Evolutionary conservation across 1,140 invertebrate species (phyloP), one percentile per base, ranked within the genome.

Genomic region (Limonius californicus): DNA sequence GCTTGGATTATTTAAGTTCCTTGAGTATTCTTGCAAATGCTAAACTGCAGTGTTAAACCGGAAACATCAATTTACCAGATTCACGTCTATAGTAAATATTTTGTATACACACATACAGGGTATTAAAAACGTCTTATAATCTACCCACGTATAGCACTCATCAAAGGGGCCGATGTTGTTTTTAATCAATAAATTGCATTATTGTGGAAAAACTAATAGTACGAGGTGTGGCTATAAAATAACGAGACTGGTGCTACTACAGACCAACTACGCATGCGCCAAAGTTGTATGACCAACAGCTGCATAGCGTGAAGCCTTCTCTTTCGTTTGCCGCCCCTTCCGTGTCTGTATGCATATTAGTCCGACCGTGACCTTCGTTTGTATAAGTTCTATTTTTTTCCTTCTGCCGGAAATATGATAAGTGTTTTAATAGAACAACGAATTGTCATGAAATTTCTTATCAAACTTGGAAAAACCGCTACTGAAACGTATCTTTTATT

Each of bases 401-500:
- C 27, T 58, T 58, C 47, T 58, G 3, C 57, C 57, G 57, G 20
- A 58, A 58, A 45, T 45, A 43, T 58, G 57, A 30, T 58, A 18
- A 57, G 14, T 30, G 39, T 58, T 43, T 43, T 43, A 58, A 58
- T 58, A 27, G 57, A 58, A 11, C 39, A 57, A 57, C 27, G 55
- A 39, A 57, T 57, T 57, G 30, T 57, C 19, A 19, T 57, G 14
- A 57, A 35, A 57, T 57, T 57, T 57, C 55, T 39, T 30, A 9
- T 57, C 2, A 57, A 39, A 57, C 55, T 57, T 35, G 23, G 23
- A 57, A 39, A 57, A 58, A 58, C 4, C 39, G 57, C 35, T 47
- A 58, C 57, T 15, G 42, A 58, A 58, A 58, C 39, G 19, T 45
- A 43, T 19, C 16, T 6, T 58, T 45, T 45, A 58, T 39, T 67